phyloP scores from a whole-genome alignment of 2,797 vertebrate species.

The Geotrypetes seraphini region DNA sequence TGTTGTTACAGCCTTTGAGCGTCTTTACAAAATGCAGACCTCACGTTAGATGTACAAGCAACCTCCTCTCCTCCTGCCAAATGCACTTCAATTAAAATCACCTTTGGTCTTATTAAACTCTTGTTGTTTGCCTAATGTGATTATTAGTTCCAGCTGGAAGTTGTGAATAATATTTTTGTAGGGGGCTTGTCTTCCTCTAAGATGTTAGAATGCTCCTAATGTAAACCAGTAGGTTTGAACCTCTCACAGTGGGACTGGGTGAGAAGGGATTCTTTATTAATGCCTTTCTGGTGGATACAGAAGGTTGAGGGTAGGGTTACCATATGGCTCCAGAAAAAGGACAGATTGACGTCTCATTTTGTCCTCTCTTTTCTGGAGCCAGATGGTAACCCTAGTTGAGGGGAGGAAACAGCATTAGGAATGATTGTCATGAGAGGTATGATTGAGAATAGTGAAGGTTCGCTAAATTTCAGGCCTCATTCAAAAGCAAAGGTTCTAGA shows the following conservation, averaged over 20 bases:
- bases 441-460: too few relatives aligned
- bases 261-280: not conserved
- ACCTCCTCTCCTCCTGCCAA: slow-evolving; percentile 35
- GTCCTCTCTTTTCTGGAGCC: too few relatives aligned
- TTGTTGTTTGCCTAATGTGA: slow-evolving; percentile 41
- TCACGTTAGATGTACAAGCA: slow-evolving; percentile 45
- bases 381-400: too few relatives aligned
- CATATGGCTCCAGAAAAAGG: too few relatives aligned
- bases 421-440: too few relatives aligned
- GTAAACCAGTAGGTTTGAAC: slow-evolving; percentile 11
- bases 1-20: slow-evolving; percentile 39
- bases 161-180: slow-evolving; percentile 19
- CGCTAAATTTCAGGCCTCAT: too few relatives aligned
- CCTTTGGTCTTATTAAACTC: slow-evolving; percentile 46
- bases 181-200: slow-evolving; percentile 17
- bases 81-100: slow-evolving; percentile 47
- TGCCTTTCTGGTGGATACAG: not conserved
- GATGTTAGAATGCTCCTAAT: slow-evolving; percentile 12
- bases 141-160: slow-evolving; percentile 43
- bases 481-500: too few relatives aligned
- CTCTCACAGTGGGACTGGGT: slow-evolving; percentile 1
- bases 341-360: too few relatives aligned
- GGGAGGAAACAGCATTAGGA: too few relatives aligned
- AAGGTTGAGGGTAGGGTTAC: too few relatives aligned
- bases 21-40: slow-evolving; percentile 42